These are phyloP conservation scores for Xenentodon cancila DNA, from an alignment of 2,797 vertebrate species.

Conservation along the genomic window DNA sequence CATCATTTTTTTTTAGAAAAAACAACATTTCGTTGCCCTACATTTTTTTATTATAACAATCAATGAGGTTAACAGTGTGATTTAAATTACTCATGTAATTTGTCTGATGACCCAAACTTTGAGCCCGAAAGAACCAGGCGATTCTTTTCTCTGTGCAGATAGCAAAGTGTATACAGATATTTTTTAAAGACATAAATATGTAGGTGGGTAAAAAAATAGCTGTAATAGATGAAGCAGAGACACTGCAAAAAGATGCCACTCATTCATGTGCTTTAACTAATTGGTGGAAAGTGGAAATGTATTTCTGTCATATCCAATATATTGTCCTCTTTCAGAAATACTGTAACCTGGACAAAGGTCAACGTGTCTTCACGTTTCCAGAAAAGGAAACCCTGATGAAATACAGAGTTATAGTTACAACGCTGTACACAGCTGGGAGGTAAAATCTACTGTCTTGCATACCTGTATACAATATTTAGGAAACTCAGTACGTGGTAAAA, in stretches of 20 bases:
- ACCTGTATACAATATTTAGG: neutral
- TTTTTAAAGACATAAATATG: neutral
- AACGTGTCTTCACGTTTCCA: constrained; percentile 79
- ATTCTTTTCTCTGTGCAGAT: no score
- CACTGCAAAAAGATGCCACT: neutral
- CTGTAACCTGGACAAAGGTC: constrained; percentile 86
- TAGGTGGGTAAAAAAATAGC: neutral
- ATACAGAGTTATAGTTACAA: constrained; percentile 88
- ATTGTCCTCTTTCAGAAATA: constrained; percentile 73
- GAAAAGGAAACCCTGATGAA: constrained; percentile 72
- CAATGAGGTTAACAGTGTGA: neutral
- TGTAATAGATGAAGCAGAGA: neutral
- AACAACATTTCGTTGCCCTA: no score
- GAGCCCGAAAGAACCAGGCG: no score
- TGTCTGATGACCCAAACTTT: neutral
- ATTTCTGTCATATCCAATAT: neutral
- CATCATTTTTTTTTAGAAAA: no score
- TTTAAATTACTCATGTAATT: neutral
- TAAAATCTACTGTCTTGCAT: constrained; percentile 47
- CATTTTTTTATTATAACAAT: no score
- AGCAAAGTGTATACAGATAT: neutral
- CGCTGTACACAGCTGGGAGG: constrained; percentile 92
- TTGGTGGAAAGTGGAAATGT: neutral
- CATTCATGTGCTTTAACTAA: neutral
- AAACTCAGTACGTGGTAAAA: no score